Base-by-base conservation (phyloP, 1,140 invertebrate genomes). In the Micrasema minimum region DNA sequence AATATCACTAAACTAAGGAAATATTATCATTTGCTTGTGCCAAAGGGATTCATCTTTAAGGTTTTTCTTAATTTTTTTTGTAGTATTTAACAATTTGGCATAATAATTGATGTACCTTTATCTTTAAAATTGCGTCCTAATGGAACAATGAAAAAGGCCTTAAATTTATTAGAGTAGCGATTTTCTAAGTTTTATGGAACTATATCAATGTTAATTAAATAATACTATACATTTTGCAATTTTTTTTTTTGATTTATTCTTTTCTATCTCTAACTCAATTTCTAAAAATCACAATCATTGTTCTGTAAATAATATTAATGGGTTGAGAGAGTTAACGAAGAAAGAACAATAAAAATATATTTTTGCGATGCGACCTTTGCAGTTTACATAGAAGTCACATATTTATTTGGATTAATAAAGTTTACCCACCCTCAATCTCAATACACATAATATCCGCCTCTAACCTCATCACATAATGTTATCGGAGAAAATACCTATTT, bases 81-180 rank as follows among this genome's bases (percentile, higher is more conserved):
- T 64, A 14, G 45, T 11, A 23, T 64, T 64, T 64, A 45, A 64
- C 23, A 11, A 64, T 64, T 64, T 64, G 41, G 45, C 41, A 64
- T 64, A 31, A 23, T 62, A 22, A 16, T 18, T 41, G 11, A 59
- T 12, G 18, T 31, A 38, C 26, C 26, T 31, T 31, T 46, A 66
- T 66, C 38, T 43, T 31, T 53, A 53, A 67, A 55, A 66, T 75
- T 75, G 66, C 73, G 73, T 75, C 73, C 73, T 61, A 71, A 69
- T 66, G 69, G 69, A 75, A 71, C 73, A 75, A 75, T 75, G 73
- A 71, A 75, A 66, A 75, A 75, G 70, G 73, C 69, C 73, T 75
- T 75, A 75, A 75, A 71, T 12, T 64, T 64, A 59, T 18, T 64
- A 64, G 59, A 64, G 23, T 46, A 64, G 41, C 41, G 31, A 57